Evolutionary conservation across 2,888 invertebrate genomes (phyloP).

Genomic region (Ophioninae sp.): DNA sequence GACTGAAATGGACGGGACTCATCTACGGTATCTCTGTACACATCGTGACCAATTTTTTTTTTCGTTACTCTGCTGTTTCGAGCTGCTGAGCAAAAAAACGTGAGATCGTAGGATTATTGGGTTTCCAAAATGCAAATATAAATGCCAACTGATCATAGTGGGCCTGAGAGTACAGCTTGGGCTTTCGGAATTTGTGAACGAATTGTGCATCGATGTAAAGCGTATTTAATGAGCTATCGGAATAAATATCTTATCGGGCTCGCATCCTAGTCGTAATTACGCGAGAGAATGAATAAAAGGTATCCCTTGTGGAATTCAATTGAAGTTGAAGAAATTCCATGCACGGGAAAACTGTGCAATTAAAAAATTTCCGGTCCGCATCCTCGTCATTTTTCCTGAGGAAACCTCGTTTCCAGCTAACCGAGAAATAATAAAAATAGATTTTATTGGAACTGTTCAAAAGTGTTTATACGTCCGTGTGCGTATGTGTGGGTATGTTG

Average conservation of each 20-base stretch:
- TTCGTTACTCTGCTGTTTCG: background rate
- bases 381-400: background rate
- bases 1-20: background rate
- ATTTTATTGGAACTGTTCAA: background rate
- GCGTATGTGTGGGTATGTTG: background rate
- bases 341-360: background rate
- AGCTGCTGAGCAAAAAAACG: background rate
- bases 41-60: background rate
- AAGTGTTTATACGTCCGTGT: background rate
- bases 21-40: background rate
- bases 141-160: background rate
- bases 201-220: background rate
- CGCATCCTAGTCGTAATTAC: background rate
- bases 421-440: background rate
- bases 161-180: no score
- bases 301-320: background rate
- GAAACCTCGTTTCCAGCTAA: background rate
- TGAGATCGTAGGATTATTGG: background rate
- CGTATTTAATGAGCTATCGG: background rate
- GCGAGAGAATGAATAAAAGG: background rate
- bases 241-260: background rate
- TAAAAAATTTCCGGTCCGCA: background rate
- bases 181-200: background rate
- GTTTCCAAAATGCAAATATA: background rate
- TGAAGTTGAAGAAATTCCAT: background rate